These are phyloP conservation scores for Cremastinae sp. DNA, from an alignment of 2,888 invertebrate species.

Conservation along the genomic window DNA sequence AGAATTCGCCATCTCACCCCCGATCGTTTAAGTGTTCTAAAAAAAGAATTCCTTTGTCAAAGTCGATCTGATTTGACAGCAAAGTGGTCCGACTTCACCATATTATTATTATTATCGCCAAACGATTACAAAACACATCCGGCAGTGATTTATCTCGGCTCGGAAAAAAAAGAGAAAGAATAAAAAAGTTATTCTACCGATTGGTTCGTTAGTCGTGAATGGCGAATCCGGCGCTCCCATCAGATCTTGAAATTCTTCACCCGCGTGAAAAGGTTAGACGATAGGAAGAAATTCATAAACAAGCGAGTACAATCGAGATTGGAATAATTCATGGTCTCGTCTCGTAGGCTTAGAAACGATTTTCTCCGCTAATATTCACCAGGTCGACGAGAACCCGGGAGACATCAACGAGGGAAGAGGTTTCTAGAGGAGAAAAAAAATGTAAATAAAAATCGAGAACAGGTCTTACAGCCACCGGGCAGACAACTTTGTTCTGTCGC, in stretches of 20 bases:
- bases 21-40: too few relatives aligned
- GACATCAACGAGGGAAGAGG: slow-evolving; percentile 33
- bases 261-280: slow-evolving; percentile 16
- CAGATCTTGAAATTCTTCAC: slow-evolving; percentile 32
- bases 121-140: slow-evolving; percentile 7
- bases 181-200: neutral
- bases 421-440: slow-evolving; percentile 51
- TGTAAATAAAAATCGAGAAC: slow-evolving; percentile 57
- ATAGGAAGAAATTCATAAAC: slow-evolving; percentile 39
- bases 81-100: neutral
- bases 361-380: slow-evolving; percentile 26
- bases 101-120: neutral
- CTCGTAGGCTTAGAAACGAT: slow-evolving; percentile 21
- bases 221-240: neutral
- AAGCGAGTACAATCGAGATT: slow-evolving; percentile 51
- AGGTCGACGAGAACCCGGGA: slow-evolving; percentile 39
- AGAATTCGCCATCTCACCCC: too few relatives aligned
- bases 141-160: neutral
- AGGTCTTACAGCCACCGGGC: slow-evolving; percentile 59
- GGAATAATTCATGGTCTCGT: slow-evolving; percentile 47
- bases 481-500: slow-evolving; percentile 54
- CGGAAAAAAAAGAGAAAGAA: slow-evolving; percentile 1
- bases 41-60: too few relatives aligned
- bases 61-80: too few relatives aligned
- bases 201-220: neutral